Conservation (phyloP, 1,140 invertebrate species). For the Drosophila bocqueti region DNA sequence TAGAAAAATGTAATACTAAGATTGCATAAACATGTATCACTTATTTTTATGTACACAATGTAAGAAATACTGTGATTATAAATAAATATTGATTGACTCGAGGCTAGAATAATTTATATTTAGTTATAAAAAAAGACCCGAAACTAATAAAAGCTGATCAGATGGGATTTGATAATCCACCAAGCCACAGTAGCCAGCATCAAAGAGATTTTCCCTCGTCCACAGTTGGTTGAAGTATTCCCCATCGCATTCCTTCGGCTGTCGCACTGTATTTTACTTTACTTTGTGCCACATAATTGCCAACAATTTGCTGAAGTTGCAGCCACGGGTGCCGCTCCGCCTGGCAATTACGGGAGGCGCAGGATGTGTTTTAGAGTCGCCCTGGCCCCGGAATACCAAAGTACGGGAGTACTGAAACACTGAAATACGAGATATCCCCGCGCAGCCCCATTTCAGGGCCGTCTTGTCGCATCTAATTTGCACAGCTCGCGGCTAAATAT, state of each 20-base stretch:
- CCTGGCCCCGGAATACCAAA: constrained; percentile 13
- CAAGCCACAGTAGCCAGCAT: background rate
- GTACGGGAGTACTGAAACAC: background rate
- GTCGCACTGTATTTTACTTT: constrained; percentile 55
- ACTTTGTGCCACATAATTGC: constrained; percentile 80
- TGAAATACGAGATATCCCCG: constrained; percentile 2
- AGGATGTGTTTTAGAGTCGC: constrained; percentile 77
- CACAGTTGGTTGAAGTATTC: constrained; percentile 17
- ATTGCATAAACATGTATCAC: no score
- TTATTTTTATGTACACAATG: no score
- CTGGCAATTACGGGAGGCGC: constrained; percentile 72
- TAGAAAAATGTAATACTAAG: background rate
- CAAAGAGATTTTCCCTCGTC: constrained; percentile 31
- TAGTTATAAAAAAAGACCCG: background rate
- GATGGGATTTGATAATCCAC: background rate
- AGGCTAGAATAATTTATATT: no score
- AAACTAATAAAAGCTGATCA: constrained; percentile 2
- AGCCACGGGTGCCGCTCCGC: constrained; percentile 68
- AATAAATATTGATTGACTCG: background rate
- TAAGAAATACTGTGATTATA: no score
- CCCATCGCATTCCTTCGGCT: constrained; percentile 12
- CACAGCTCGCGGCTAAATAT: constrained; percentile 75
- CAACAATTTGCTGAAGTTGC: constrained; percentile 83
- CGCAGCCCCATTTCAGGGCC: constrained; percentile 17
- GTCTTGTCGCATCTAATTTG: constrained; percentile 72